These are phyloP conservation scores for Alaudala cheleensis DNA, from an alignment of 2,113 vertebrate species.

Conservation along the genomic window DNA sequence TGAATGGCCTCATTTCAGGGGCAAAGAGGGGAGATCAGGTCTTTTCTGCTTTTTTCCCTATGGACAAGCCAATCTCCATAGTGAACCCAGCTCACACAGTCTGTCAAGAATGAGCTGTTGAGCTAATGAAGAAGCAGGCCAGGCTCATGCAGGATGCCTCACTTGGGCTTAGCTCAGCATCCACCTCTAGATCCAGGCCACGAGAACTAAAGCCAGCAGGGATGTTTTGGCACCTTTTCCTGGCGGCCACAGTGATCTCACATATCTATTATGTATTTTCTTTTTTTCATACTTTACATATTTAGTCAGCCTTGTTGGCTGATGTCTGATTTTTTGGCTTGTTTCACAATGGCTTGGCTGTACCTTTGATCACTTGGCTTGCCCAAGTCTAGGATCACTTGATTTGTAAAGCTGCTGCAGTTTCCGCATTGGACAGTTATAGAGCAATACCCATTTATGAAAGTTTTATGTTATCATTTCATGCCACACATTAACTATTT, in stretches of 20 bases:
- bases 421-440: conserved; percentile 13
- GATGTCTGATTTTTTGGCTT: background rate
- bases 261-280: conserved; percentile 38
- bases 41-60: background rate
- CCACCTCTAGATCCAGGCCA: background rate
- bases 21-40: background rate
- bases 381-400: background rate
- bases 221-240: conserved; percentile 27
- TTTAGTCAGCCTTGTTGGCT: conserved; percentile 36
- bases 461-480: background rate
- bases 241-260: background rate
- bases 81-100: background rate
- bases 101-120: background rate
- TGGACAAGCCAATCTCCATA: background rate
- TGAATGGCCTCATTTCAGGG: background rate
- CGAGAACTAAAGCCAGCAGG: background rate
- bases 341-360: conserved; percentile 31
- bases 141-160: background rate
- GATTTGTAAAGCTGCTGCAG: conserved; percentile 13
- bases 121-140: background rate
- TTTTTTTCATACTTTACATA: background rate
- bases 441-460: background rate
- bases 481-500: background rate
- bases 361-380: background rate
- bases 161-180: background rate